Percentiles rank a stretch among this genome's conserved stretches.
Evolutionary conservation across 2,797 vertebrate species (phyloP).

Genomic region (Neolamprologus multifasciatus): DNA sequence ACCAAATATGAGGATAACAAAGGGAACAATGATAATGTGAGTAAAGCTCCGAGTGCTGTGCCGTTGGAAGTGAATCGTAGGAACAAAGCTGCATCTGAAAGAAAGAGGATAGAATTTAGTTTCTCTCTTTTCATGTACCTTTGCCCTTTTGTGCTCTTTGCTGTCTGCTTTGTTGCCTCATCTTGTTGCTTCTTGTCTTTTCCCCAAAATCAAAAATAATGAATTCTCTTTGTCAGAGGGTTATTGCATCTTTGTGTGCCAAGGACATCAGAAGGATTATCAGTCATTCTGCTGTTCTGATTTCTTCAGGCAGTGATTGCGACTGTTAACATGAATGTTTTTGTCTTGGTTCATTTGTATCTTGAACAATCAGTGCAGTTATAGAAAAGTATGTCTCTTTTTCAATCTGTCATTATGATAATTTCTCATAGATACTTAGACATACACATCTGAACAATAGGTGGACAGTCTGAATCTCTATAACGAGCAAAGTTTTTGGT

Average conservation of each 20-base stretch:
- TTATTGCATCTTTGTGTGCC: not conserved
- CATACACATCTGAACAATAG: not conserved
- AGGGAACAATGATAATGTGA: conserved; percentile 87
- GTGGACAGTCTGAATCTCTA: not conserved
- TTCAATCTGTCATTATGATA: not conserved
- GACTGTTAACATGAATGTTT: not conserved
- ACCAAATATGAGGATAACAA: conserved; percentile 83
- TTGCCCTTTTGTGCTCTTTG: not conserved
- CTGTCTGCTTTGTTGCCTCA: not conserved
- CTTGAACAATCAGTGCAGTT: not conserved
- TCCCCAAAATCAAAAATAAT: not conserved
- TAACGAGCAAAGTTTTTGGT: not conserved
- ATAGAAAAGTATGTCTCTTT: not conserved
- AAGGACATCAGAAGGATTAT: not conserved
- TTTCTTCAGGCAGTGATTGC: not conserved
- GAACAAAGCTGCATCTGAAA: not conserved
- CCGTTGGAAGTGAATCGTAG: not conserved
- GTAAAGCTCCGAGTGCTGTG: conserved; percentile 41
- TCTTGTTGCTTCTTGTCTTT: not conserved
- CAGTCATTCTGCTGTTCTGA: not conserved
- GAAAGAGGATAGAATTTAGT: not conserved
- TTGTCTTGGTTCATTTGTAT: not conserved
- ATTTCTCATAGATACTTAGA: not conserved
- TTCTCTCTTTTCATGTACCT: not conserved
- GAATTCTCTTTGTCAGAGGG: not conserved